These are phyloP conservation scores for Portevinia maculata DNA, from an alignment of 2,888 invertebrate genomes.

Conservation along the genomic window DNA sequence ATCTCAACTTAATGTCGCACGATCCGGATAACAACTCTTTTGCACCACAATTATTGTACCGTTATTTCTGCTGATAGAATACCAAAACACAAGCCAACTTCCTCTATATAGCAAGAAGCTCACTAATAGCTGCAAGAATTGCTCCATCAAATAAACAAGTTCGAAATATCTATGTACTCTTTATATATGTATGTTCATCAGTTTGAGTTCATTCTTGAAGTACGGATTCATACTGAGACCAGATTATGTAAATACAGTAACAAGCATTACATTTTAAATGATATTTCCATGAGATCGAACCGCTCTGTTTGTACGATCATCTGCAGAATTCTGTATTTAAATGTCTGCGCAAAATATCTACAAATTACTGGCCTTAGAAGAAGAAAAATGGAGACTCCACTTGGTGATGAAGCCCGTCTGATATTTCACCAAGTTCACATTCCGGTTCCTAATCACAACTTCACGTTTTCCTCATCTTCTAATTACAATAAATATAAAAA, in stretches of 20 bases:
- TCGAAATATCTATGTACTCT: slow-evolving; percentile 19
- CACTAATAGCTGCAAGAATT: slow-evolving; percentile 6
- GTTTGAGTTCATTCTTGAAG: background rate
- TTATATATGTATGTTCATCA: background rate
- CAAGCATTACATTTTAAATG: slow-evolving; percentile 37
- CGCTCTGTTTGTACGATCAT: background rate
- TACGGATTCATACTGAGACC: background rate
- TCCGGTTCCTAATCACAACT: background rate
- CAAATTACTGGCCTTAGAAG: background rate
- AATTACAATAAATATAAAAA: background rate
- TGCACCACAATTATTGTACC: slow-evolving; percentile 20
- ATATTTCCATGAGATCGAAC: slow-evolving; percentile 9
- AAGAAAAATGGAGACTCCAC: too few relatives aligned
- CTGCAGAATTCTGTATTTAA: slow-evolving; percentile 23
- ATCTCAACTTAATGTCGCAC: slow-evolving; percentile 42
- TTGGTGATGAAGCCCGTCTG: background rate
- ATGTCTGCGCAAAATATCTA: slow-evolving; percentile 27
- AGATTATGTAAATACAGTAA: slow-evolving; percentile 52
- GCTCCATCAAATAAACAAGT: slow-evolving; percentile 39
- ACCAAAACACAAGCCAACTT: background rate
- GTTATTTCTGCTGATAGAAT: slow-evolving; percentile 23
- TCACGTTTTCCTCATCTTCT: background rate
- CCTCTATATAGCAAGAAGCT: background rate
- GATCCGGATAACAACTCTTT: slow-evolving; percentile 25
- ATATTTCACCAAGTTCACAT: background rate